phyloP scores from a whole-genome alignment of 2,888 invertebrate species.

The Myathropa florea region DNA sequence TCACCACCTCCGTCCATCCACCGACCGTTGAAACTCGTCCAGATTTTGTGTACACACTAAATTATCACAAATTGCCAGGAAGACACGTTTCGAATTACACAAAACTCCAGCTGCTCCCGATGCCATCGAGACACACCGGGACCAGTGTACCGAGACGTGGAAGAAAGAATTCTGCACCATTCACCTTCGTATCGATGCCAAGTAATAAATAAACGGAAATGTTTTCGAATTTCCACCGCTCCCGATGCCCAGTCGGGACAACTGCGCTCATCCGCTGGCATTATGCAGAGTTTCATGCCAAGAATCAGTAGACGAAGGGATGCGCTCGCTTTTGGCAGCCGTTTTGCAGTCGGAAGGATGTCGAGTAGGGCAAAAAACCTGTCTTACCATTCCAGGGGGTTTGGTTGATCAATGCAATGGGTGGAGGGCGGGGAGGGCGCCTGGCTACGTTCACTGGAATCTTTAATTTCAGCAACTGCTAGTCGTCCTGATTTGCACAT shows the following conservation, averaged over 20 bases:
- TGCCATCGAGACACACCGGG: slow-evolving; percentile 9
- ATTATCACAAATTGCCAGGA: slow-evolving; percentile 68
- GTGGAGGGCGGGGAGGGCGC: too few relatives aligned
- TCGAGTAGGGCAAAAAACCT: not conserved
- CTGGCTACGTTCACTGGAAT: not conserved
- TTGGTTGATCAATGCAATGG: too few relatives aligned
- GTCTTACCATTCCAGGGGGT: too few relatives aligned
- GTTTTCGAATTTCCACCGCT: slow-evolving; percentile 37
- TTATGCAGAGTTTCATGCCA: not conserved
- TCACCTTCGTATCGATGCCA: slow-evolving; percentile 57
- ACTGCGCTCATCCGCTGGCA: not conserved
- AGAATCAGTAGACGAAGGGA: not conserved
- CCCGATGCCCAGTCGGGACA: not conserved
- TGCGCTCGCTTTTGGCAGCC: slow-evolving; percentile 40
- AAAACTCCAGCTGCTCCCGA: slow-evolving; percentile 38
- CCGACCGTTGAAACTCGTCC: slow-evolving; percentile 17
- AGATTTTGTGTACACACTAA: slow-evolving; percentile 52
- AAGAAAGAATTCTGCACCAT: slow-evolving; percentile 27
- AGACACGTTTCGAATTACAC: slow-evolving; percentile 67
- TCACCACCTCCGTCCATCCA: not conserved
- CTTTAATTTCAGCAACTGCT: slow-evolving; percentile 28
- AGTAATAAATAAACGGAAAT: slow-evolving; percentile 68
- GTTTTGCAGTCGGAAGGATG: slow-evolving; percentile 16
- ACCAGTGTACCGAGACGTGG: not conserved
- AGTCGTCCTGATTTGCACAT: slow-evolving; percentile 22